These are phyloP conservation scores for Procapra przewalskii DNA, from an alignment of 2,113 vertebrate genomes.

Conservation along the genomic window DNA sequence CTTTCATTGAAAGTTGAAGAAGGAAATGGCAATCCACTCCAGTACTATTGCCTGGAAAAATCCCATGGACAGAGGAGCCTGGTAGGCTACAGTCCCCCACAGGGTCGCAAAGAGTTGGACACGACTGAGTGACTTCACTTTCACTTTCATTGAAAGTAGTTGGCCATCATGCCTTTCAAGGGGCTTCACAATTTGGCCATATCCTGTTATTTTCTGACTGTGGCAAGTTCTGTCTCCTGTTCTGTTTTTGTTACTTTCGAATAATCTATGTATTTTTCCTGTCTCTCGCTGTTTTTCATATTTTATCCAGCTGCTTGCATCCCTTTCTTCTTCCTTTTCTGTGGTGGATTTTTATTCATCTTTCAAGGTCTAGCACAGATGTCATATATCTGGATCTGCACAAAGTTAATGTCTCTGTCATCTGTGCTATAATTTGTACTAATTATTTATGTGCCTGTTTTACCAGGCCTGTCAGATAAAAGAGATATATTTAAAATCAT, in stretches of 20 bases:
- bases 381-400: neutral
- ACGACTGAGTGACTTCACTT: too few species aligned
- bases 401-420: neutral
- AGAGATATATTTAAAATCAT: neutral
- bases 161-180: neutral
- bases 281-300: neutral
- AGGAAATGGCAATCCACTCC: too few species aligned
- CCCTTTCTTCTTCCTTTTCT: neutral
- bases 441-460: neutral
- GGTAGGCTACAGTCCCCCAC: too few species aligned
- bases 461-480: neutral
- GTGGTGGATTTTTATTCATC: neutral
- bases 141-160: neutral
- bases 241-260: neutral
- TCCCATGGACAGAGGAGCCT: too few species aligned
- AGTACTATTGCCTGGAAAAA: too few species aligned
- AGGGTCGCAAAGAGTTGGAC: too few species aligned
- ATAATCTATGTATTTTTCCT: neutral
- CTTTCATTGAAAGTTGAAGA: neutral
- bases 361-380: neutral
- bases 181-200: neutral
- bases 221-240: neutral
- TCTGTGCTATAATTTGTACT: neutral
- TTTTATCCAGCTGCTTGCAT: neutral
- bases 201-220: neutral